Evolutionary conservation across 2,113 vertebrate genomes (phyloP), one percentile per base, ranked within the genome.

Genomic region (Sander vitreus): DNA sequence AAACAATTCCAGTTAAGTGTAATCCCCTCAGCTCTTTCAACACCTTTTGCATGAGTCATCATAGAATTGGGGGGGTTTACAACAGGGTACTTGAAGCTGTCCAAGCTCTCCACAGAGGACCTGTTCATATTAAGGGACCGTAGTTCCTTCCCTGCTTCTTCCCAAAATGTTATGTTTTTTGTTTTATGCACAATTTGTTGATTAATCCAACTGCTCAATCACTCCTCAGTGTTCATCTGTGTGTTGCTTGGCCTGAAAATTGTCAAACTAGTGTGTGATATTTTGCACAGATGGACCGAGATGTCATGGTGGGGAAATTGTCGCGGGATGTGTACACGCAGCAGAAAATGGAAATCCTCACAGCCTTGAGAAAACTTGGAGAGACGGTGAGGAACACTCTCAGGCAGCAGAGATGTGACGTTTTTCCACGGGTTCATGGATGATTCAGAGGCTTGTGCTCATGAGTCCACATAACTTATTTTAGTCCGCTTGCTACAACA

Each of bases 291-390:
- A 98, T 99, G 98, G 98, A 99, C 85, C 94, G 98, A 91, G 98
- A 99, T 68, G 95, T 98, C 80, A 99, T 99, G 85, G 97, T 99
- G 54, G 98, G 98, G 53, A 99, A 99, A 81, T 87, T 99, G 87
- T 94, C 93, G 0, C 93, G 94, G 88, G 96, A 95, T 5, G 85
- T 96, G 13, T 96, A 98, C 85, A 98, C 94, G 0, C 97, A 97
- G 76, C 98, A 99, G 96, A 99, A 99, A 85, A 93, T 97, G 78
- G 98, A 99, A 95, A 98, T 99, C 81, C 96, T 99, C 81, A 97
- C 96, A 1, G 98, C 98, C 6, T 91, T 99, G 85, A 96, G 96
- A 72, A 99, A 99, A 88, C 97, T 99, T n/a, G 98, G 97, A 53
- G 98, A 99, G 92, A 97, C 97, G 97, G 98, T 99, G 94, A 94